Percentiles rank a stretch among this genome's conserved stretches.
These are phyloP conservation scores for Carassius gibelio DNA, from an alignment of 2,113 vertebrate genomes.

Conservation along the genomic window DNA sequence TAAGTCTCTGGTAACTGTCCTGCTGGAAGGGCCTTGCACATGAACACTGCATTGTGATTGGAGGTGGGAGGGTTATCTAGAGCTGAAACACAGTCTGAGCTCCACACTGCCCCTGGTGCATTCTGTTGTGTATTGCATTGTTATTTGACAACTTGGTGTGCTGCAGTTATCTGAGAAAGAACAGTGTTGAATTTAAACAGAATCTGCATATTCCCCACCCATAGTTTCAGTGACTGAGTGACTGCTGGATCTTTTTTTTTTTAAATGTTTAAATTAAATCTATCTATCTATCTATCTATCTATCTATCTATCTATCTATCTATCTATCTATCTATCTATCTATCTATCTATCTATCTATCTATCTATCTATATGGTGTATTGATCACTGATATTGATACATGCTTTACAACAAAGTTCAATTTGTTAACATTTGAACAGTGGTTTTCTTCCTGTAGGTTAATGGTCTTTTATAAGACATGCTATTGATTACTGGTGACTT, in stretches of 20 bases:
- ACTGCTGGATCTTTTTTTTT: too few species aligned
- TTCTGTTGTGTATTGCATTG: neutral
- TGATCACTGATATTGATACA: neutral
- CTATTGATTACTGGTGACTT: neutral
- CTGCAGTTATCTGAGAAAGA: too few species aligned
- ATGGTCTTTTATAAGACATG: neutral
- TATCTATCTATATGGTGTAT: too few species aligned
- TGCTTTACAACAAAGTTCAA: neutral
- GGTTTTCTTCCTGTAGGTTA: neutral
- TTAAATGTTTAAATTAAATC: too few species aligned
- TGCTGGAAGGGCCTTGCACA: conserved; percentile 1
- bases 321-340: too few species aligned
- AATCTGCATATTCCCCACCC: too few species aligned
- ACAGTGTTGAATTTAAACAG: too few species aligned
- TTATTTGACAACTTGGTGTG: too few species aligned
- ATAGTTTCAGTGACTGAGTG: too few species aligned
- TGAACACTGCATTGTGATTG: neutral
- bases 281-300: too few species aligned
- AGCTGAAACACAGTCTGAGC: neutral
- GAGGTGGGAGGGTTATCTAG: neutral
- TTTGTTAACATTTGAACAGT: neutral
- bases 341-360: too few species aligned
- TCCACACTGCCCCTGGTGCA: conserved; percentile 44
- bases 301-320: too few species aligned
- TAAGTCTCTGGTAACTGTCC: neutral